Percentiles rank a stretch among this genome's conserved stretches.
These are phyloP conservation scores for Portunus trituberculatus DNA, from an alignment of 1,140 invertebrate genomes.

Conservation along the genomic window DNA sequence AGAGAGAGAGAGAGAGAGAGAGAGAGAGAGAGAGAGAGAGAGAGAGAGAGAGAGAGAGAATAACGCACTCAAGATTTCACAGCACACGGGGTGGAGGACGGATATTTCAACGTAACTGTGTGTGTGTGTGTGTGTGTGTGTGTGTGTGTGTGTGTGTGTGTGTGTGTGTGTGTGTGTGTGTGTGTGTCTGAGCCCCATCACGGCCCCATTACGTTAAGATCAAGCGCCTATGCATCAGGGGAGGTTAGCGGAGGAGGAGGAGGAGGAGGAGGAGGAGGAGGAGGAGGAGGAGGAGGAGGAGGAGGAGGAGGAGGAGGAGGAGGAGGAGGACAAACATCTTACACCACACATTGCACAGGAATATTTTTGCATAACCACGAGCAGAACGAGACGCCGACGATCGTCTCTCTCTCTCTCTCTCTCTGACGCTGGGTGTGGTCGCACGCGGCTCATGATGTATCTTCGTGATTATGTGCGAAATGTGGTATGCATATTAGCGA, in stretches of 20 bases:
- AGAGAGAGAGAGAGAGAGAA: neutral
- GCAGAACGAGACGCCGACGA: neutral
- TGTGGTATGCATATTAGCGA: neutral
- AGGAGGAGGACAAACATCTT: too few species aligned
- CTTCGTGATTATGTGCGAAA: neutral
- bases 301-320: too few species aligned
- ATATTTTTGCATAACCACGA: too few species aligned
- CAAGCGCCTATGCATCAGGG: neutral
- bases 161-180: conserved; percentile 12
- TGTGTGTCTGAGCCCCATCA: neutral
- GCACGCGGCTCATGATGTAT: neutral
- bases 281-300: too few species aligned
- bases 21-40: neutral
- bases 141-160: conserved; percentile 20
- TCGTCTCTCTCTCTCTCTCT: neutral
- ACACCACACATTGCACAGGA: too few species aligned
- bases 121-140: neutral
- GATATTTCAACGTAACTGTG: too few species aligned
- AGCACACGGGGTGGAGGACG: too few species aligned
- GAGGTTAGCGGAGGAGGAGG: too few species aligned
- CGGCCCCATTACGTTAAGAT: neutral
- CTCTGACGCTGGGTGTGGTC: neutral
- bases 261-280: too few species aligned
- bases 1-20: too few species aligned
- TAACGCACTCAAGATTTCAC: too few species aligned